Percentiles rank a stretch among this genome's conserved stretches.
phyloP scores from a whole-genome alignment of 1,140 invertebrate genomes.

The Hyles vespertilio region DNA sequence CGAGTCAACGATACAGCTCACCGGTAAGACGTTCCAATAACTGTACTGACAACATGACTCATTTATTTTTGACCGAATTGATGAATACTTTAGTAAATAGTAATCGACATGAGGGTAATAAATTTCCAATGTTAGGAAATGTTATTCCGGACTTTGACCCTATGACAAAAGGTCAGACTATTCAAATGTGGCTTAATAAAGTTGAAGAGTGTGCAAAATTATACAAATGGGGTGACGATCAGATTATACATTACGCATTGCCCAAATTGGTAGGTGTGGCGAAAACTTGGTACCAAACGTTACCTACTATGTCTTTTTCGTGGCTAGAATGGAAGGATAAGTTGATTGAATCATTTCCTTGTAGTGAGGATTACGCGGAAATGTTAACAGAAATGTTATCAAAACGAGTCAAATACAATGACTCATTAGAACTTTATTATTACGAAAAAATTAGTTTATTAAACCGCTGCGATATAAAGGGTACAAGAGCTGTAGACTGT shows the following conservation, averaged over 20 bases:
- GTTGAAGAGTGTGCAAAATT: too few relatives aligned
- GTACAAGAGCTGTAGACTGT: too few relatives aligned
- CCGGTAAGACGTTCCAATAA: too few relatives aligned
- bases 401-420: slow-evolving; percentile 21
- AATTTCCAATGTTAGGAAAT: too few relatives aligned
- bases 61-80: too few relatives aligned
- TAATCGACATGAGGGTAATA: too few relatives aligned
- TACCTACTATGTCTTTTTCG: slow-evolving; percentile 19
- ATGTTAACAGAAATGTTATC: slow-evolving; percentile 23
- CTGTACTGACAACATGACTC: too few relatives aligned
- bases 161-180: too few relatives aligned
- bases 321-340: slow-evolving; percentile 24
- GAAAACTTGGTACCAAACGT: slow-evolving; percentile 20
- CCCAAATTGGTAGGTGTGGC: slow-evolving; percentile 12
- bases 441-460: slow-evolving; percentile 30
- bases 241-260: slow-evolving; percentile 23
- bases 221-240: slow-evolving; percentile 17
- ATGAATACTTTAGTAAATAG: too few relatives aligned
- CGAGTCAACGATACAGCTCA: too few relatives aligned
- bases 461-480: slow-evolving; percentile 11
- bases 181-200: too few relatives aligned
- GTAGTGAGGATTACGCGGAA: slow-evolving; percentile 19
- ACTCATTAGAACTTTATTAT: slow-evolving; percentile 33
- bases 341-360: slow-evolving; percentile 18
- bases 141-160: too few relatives aligned